A percentile compares a stretch with the other conserved stretches of the same genome.
These are phyloP conservation scores for Leptura quadrifasciata DNA, from an alignment of 2,888 invertebrate genomes.

Conservation along the genomic window DNA sequence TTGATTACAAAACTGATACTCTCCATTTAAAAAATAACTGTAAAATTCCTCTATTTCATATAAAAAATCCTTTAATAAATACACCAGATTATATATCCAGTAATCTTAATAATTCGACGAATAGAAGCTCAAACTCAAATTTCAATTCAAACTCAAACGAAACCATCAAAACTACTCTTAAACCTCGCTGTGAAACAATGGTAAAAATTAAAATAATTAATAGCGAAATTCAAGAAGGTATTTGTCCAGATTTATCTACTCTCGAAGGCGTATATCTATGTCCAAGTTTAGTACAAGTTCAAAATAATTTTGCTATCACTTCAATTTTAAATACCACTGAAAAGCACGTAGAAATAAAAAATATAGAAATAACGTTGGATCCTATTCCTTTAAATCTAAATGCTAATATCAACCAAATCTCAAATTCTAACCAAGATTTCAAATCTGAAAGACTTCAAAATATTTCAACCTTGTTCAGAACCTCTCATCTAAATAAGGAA, in stretches of 20 bases:
- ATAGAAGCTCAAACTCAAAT: conserved; percentile 9
- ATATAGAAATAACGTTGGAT: conserved; percentile 47
- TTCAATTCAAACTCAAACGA: conserved; percentile 12
- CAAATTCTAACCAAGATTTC: background rate
- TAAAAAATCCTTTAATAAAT: conserved; percentile 23
- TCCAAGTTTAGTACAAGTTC: conserved; percentile 36
- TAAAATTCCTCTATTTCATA: conserved; percentile 33
- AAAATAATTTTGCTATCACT: conserved; percentile 45
- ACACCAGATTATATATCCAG: background rate
- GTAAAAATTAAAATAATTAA: conserved; percentile 53
- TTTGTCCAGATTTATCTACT: conserved; percentile 50
- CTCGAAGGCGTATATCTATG: conserved; percentile 48
- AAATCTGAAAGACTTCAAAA: conserved; percentile 16
- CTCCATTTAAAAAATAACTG: conserved; percentile 13
- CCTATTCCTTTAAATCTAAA: conserved; percentile 37
- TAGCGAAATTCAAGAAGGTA: conserved; percentile 49
- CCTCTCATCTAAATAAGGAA: conserved; percentile 18
- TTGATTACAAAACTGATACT: conserved; percentile 35
- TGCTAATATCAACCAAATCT: conserved; percentile 27
- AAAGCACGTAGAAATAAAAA: conserved; percentile 48
- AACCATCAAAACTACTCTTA: conserved; percentile 40
- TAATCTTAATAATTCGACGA: background rate
- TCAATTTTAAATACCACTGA: conserved; percentile 54
- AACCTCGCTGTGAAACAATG: conserved; percentile 53
- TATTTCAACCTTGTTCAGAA: conserved; percentile 7